These are phyloP conservation scores for Ictalurus punctatus DNA, from an alignment of 2,113 vertebrate genomes.

Conservation along the genomic window DNA sequence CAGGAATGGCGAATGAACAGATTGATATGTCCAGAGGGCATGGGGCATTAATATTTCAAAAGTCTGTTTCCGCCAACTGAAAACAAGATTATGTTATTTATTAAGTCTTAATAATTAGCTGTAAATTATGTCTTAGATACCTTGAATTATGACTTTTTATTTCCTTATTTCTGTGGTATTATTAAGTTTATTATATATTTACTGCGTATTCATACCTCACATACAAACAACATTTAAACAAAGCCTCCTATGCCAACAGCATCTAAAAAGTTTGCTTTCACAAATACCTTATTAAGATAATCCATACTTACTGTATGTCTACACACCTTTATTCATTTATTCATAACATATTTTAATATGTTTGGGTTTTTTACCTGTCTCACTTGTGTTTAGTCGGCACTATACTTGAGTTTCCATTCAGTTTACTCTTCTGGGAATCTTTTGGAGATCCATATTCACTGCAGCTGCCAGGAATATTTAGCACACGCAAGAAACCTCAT, in stretches of 20 bases:
- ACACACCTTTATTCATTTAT: neutral
- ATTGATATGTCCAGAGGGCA: neutral
- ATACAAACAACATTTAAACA: neutral
- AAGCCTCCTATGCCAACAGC: too few species aligned
- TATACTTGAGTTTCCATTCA: neutral
- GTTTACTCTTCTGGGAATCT: neutral
- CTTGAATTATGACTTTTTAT: neutral
- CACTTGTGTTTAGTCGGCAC: neutral
- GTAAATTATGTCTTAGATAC: neutral
- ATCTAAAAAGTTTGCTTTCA: neutral
- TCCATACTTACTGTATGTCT: neutral
- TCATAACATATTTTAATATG: neutral
- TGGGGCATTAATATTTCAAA: neutral
- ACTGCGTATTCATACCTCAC: neutral
- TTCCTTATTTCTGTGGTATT: neutral
- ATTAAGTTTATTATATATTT: neutral
- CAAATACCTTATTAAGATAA: neutral
- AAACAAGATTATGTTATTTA: neutral
- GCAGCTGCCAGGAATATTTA: slow-evolving; percentile 1
- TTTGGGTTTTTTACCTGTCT: neutral
- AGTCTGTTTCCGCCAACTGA: neutral
- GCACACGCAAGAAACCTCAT: neutral
- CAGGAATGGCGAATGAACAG: neutral
- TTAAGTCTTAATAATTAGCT: neutral
- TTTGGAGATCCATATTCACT: neutral